Evolutionary conservation across 2,113 vertebrate genomes (phyloP).

Genomic region (Cyanoramphus novaezelandiae): DNA sequence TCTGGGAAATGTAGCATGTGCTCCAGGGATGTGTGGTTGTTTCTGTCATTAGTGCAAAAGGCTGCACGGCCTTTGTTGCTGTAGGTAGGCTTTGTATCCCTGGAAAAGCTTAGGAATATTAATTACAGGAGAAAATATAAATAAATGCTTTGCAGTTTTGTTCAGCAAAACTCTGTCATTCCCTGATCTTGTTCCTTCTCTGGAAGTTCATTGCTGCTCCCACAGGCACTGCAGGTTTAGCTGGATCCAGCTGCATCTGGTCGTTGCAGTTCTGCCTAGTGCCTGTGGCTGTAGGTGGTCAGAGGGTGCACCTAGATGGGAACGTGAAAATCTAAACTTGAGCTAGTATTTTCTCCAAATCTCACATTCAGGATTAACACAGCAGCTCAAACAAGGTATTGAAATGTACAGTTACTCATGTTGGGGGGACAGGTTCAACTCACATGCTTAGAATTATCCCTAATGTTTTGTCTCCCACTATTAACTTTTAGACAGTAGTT

Average conservation of each 20-base stretch:
- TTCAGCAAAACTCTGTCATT: neutral
- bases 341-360: neutral
- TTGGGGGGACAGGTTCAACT: neutral
- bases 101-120: neutral
- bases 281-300: neutral
- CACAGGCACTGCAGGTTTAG: neutral
- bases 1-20: neutral
- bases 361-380: neutral
- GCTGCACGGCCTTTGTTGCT: neutral
- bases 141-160: neutral
- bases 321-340: neutral
- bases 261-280: neutral
- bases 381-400: neutral
- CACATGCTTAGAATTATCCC: neutral
- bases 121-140: neutral
- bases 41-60: neutral
- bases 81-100: neutral
- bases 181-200: neutral
- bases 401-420: neutral
- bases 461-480: neutral
- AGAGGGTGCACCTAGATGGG: neutral
- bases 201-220: neutral
- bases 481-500: neutral
- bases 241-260: neutral
- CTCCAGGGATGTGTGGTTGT: neutral